Conservation (phyloP, 2,113 vertebrate species). For the Nicator chloris region DNA sequence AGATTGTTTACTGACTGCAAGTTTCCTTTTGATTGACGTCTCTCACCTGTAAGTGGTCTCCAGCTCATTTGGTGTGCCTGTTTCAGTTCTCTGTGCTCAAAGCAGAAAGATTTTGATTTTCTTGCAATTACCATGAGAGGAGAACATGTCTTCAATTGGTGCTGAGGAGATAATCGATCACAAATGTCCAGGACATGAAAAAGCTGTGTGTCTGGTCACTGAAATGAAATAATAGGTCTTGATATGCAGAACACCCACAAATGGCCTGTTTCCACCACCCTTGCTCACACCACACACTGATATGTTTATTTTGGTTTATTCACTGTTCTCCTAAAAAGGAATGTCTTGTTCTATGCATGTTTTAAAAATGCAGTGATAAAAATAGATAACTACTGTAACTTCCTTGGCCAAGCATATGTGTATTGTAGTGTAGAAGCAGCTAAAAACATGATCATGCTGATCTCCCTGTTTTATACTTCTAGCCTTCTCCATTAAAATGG, state of each 20-base stretch:
- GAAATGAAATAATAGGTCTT: neutral
- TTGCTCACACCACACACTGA: neutral
- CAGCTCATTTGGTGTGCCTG: neutral
- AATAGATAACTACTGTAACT: neutral
- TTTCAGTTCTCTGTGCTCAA: neutral
- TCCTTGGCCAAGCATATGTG: neutral
- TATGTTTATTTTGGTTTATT: slow-evolving; percentile 41
- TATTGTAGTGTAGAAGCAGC: neutral
- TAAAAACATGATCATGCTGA: neutral
- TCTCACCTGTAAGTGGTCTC: neutral
- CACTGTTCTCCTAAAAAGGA: slow-evolving; percentile 15
- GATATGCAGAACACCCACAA: neutral
- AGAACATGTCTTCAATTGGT: neutral
- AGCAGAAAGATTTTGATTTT: neutral
- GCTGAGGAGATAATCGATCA: neutral
- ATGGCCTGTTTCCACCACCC: neutral
- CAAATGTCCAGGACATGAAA: neutral
- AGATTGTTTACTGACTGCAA: neutral
- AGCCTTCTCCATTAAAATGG: neutral
- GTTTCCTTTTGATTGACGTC: neutral
- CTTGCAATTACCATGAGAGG: neutral
- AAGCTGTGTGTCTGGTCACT: neutral
- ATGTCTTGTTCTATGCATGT: neutral
- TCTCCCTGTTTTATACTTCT: neutral
- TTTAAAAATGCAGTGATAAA: slow-evolving; percentile 23